Base-by-base conservation (phyloP, 92 coral and sea anemone genomes). In the Epizoanthus illoricatus region DNA sequence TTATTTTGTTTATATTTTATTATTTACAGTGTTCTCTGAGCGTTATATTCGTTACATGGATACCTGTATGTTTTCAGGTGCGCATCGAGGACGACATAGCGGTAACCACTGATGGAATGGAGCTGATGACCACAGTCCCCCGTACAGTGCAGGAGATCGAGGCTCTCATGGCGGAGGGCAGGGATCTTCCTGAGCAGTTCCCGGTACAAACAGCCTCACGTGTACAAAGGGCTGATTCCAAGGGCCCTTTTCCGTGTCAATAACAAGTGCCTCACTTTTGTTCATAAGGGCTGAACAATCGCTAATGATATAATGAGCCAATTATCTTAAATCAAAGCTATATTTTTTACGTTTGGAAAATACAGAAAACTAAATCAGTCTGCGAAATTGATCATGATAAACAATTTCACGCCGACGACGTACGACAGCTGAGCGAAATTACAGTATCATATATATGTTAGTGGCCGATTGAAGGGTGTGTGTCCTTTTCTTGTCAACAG, bases 51-150 rank as follows among this genome's bases (percentile, higher is more conserved):
- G 17, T 5, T 20, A 18, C 54, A 17, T 45, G 9, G 10, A 2
- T 61, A 4, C 57, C 16, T 23, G 21, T 66, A 33, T 54, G 56
- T n/a, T 42, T 67, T 9, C 59, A 97, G 99, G 99, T 97, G 76
- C 99, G 99, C 36, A 97, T 97, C 61, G 99, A 97, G 81, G 99
- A 97, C 71, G 92, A 88, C 89, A 97, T 97, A 18, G 83, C 87
- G 47, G 98, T 97, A 76, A 97, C 99, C 47, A 88, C 97, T 59
- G 92, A 93, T 52, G 99, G 99, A 11, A 97, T 97, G 99, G 99
- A 97, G 71, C 86, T 97, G 65, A 91, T 97, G 99, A 94, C 99
- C n/a, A 81, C 88, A 39, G 99, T 97, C 3, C 99, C 99, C 15
- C 98, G 99, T 33, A 97, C 99, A 45, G 96, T 90, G 76, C 88